A percentile compares a stretch with the other conserved stretches of the same genome.
Evolutionary conservation across 2,797 vertebrate genomes (phyloP).

Genomic region (Cygnus olor): DNA sequence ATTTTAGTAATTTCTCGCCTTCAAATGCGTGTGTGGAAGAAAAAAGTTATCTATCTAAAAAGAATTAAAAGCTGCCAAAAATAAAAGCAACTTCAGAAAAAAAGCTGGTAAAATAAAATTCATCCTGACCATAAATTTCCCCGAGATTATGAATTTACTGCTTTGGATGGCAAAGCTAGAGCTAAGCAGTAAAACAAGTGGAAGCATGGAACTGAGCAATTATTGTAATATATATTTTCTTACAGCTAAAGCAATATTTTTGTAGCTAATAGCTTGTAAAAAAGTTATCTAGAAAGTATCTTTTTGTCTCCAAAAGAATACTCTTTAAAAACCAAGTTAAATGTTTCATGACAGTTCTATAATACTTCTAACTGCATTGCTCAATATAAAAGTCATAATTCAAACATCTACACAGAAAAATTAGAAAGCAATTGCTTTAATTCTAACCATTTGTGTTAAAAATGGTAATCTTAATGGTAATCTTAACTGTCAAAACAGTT

Average conservation of each 20-base stretch:
- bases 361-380: background rate
- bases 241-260: background rate
- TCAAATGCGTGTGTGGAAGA: background rate
- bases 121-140: background rate
- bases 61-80: background rate
- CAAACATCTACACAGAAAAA: background rate
- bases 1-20: background rate
- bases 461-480: background rate
- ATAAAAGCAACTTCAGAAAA: background rate
- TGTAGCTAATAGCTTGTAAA: slow-evolving; percentile 3
- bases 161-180: background rate
- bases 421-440: slow-evolving; percentile 1
- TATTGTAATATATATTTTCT: background rate
- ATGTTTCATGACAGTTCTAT: background rate
- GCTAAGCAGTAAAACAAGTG: background rate
- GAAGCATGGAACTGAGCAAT: background rate
- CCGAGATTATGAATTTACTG: background rate
- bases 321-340: background rate
- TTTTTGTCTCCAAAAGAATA: background rate
- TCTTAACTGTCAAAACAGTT: slow-evolving; percentile 38
- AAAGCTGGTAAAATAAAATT: background rate
- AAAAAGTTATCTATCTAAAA: background rate
- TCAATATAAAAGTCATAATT: background rate
- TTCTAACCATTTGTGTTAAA: slow-evolving; percentile 30
- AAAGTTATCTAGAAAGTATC: background rate